Conservation (phyloP, 2,797 vertebrate genomes). For the Salarias fasciatus region DNA sequence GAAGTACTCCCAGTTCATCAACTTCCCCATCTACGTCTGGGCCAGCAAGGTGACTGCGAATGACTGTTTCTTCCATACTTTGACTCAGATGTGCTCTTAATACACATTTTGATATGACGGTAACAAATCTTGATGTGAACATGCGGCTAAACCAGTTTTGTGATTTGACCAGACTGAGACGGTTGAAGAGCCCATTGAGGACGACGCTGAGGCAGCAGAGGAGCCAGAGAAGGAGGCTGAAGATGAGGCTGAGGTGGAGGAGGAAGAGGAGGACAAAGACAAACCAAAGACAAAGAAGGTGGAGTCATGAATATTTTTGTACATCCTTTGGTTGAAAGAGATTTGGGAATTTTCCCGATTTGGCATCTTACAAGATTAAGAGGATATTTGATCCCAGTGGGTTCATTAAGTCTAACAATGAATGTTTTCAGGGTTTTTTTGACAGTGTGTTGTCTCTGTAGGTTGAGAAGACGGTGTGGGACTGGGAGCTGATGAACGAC, state of each 20-base stretch:
- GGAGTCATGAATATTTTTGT: not conserved
- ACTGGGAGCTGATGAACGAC: constrained; percentile 99
- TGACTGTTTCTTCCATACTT: not conserved
- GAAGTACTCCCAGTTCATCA: constrained; percentile 99
- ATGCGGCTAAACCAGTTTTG: constrained; percentile 2
- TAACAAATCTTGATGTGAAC: not conserved
- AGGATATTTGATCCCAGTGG: too few relatives aligned
- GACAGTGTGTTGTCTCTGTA: constrained; percentile 45
- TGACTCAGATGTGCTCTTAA: not conserved
- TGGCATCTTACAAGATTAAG: too few relatives aligned
- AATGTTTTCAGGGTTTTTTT: too few relatives aligned
- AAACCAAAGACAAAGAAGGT: constrained; percentile 98
- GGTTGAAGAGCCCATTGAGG: constrained; percentile 95
- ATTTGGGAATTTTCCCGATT: too few relatives aligned
- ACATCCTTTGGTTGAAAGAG: too few relatives aligned
- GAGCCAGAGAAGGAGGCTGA: constrained; percentile 93
- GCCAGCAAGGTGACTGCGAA: constrained; percentile 91
- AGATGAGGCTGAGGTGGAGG: constrained; percentile 95
- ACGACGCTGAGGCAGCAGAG: constrained; percentile 88
- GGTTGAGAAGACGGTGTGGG: constrained; percentile 99
- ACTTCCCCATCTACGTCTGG: constrained; percentile 99
- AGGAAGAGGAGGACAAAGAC: constrained; percentile 95
- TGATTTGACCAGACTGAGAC: constrained; percentile 88
- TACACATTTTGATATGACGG: not conserved
- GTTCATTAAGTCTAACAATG: too few relatives aligned